Base-by-base conservation (phyloP, 2,888 invertebrate genomes). In the Melanostoma scalare region DNA sequence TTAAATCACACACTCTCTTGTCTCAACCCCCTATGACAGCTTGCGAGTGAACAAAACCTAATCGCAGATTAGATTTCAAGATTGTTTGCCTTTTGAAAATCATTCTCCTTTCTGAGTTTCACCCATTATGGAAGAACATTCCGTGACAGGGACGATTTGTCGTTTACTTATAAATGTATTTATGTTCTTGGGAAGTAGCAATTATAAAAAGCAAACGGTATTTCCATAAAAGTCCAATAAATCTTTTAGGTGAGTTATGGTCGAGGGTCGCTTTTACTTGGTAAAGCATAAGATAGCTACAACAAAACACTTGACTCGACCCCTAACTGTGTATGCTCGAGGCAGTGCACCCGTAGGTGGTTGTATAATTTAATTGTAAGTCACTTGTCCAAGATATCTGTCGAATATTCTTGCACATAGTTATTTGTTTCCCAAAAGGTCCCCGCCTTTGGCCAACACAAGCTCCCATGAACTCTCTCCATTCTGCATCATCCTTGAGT, bases 291-390 rank as follows among this genome's bases (percentile, higher is more conserved):
- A 20, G 36, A 3, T 36, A 5, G 10, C 44, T 35, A 44, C 60
- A 35, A 35, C 8, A 46, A 10, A 46, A 58, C 35, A 44, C 44
- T 60, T 8, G 46, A 30, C 20, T 33, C 40, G 9, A 31, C 44
- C 36, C 33, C 38, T n/a, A 50, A 31, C 33, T 38, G 44, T 48
- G 9, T 42, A 9, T n/a, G 3, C 44, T 10, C 44, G 5, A 3
- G 40, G 50, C 33, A n/a, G 33, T 6, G 44, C 44, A 46, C 6
- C 44, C 4, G 4, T 44, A 20, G 69, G 52, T 58, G 36, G 33
- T 20, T 60, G 58, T 69, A 74, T 79, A 79, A 74, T 84, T 79
- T 69, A 75, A 84, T 78, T 79, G 74, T 68, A 84, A 84, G 46
- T 79, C 79, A 84, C 74, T 60, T 79, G 55, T 52, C 63, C 58